Base-by-base conservation (phyloP, 2,888 invertebrate species). In the Ariolimax columbianus region DNA sequence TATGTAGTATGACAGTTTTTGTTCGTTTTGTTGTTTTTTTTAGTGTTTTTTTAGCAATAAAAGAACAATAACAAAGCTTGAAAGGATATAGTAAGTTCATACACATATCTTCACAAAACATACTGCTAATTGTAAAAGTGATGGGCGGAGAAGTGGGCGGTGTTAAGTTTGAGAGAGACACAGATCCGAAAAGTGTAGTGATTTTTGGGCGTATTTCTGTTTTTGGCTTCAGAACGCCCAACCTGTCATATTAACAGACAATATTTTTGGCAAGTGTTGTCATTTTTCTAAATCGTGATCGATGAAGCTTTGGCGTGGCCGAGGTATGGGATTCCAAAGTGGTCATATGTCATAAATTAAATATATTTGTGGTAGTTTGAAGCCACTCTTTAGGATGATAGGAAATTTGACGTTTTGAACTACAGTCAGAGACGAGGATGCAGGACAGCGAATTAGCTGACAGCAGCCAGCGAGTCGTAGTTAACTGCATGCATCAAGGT, bases 151-250 rank as follows among this genome's bases (percentile, higher is more conserved):
- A 17, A 47, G 7, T 55, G 55, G 14, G 7, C 19, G 55, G 55
- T 23, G 47, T 55, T n/a, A n/a, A n/a, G n/a, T 55, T 55, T 55
- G 23, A 19, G 19, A 19, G 55, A 55, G 3, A 55, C 23, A 2
- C 19, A 55, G 55, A 7, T 55, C 19, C 55, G 19, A 55, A 55
- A 14, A 55, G 7, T 23, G 19, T 55, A 55, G 9, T 55, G 55
- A 55, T 55, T 55, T 55, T 55, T 55, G 23, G 3, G 23, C 17
- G 23, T 2, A 55, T 63, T 23, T 63, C 3, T 63, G 26, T 63
- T 30, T 63, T 63, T 63, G 63, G 63, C 63, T 63, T 63, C 63
- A 23, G 63, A 63, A 63, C 30, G 63, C 30, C 63, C 63, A 63
- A 63, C 63, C n/a, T 63, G 63, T 63, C 63, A 63, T 63, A 63